Conservation (phyloP, 2,888 invertebrate species). For the Drosophila setosimentum region DNA sequence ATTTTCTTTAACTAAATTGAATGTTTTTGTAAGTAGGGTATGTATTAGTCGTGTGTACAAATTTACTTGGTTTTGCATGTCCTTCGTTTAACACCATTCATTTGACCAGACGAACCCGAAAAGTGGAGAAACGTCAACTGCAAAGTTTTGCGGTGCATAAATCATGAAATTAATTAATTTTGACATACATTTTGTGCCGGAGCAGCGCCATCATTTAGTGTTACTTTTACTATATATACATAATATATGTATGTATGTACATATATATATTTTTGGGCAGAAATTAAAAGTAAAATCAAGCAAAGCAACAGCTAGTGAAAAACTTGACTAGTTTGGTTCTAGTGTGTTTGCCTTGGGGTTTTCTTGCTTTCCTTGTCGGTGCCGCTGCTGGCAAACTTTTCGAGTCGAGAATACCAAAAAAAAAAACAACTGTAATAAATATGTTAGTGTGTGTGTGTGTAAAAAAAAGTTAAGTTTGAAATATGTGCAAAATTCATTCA, state of each 20-base stretch:
- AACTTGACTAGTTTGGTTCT: conserved; percentile 50
- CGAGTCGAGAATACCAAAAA: conserved; percentile 28
- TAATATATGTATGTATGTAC: conserved; percentile 1
- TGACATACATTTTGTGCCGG: conserved; percentile 82
- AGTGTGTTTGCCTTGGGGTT: conserved; percentile 15
- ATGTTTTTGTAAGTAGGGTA: not conserved
- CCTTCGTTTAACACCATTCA: conserved; percentile 52
- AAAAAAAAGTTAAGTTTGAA: conserved; percentile 73
- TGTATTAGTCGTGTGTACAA: not conserved
- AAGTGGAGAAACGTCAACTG: conserved; percentile 34
- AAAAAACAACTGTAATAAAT: conserved; percentile 4
- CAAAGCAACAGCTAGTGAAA: conserved; percentile 40
- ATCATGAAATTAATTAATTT: conserved; percentile 85
- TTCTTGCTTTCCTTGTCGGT: conserved; percentile 21
- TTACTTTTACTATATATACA: conserved; percentile 20
- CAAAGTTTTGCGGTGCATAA: conserved; percentile 75
- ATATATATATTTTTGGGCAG: conserved; percentile 16
- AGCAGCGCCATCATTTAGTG: conserved; percentile 70
- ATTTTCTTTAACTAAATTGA: rapidly evolving
- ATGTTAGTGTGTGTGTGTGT: not conserved
- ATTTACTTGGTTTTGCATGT: not conserved
- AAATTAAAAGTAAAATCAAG: conserved; percentile 76
- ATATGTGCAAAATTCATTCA: conserved; percentile 82
- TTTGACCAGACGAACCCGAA: conserved; percentile 48
- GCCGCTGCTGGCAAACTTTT: conserved; percentile 53